Percentiles rank a stretch among this genome's conserved stretches.
Evolutionary conservation across 2,113 vertebrate species (phyloP).

Genomic region (Hyperopisus bebe): DNA sequence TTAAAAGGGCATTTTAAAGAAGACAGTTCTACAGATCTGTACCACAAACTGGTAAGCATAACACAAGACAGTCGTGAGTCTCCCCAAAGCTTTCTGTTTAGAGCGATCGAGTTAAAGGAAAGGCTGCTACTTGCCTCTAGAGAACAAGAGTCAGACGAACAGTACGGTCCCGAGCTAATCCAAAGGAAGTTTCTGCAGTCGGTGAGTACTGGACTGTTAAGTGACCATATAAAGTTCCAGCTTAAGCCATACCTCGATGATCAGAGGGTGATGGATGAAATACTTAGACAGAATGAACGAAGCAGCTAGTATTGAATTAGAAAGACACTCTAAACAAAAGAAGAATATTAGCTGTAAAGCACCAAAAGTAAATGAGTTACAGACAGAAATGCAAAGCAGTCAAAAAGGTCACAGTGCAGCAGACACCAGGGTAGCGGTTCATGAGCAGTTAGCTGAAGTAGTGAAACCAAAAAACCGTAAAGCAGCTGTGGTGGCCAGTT

Average conservation of each 20-base stretch:
- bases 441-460: too few species aligned
- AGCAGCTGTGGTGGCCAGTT: not conserved
- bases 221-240: not conserved
- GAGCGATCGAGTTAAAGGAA: not conserved
- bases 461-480: too few species aligned
- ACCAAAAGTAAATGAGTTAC: not conserved
- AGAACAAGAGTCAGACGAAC: not conserved
- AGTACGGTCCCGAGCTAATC: not conserved
- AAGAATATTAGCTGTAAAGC: not conserved
- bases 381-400: not conserved
- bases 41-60: not conserved
- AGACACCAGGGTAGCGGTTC: too few species aligned
- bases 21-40: not conserved
- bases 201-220: not conserved
- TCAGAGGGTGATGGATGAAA: not conserved
- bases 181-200: not conserved
- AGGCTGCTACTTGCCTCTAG: not conserved
- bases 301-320: not conserved
- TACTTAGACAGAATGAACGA: not conserved
- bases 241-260: not conserved
- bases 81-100: not conserved
- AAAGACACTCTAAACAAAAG: not conserved
- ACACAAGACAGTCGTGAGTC: not conserved
- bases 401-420: not conserved
- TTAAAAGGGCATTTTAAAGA: not conserved